Evolutionary conservation across 1,140 invertebrate species (phyloP).

Genomic region (Microplitis demolitor): DNA sequence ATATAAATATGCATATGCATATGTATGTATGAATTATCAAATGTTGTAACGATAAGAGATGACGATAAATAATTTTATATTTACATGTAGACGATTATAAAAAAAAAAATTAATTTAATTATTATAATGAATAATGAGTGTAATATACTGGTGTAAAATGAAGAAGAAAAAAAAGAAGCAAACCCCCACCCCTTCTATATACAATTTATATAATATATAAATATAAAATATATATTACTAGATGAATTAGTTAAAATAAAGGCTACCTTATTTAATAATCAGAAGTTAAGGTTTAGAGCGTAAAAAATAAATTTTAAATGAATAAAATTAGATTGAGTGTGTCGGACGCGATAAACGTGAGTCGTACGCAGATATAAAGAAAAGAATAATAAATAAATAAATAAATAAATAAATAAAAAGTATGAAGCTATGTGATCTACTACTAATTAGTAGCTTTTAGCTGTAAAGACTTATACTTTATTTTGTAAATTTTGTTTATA

Average conservation of each 20-base stretch:
- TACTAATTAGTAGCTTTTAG: constrained; percentile 62
- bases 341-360: too few relatives aligned
- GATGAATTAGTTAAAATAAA: constrained; percentile 46
- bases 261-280: constrained; percentile 59
- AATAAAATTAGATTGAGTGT: constrained; percentile 29
- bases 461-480: constrained; percentile 63
- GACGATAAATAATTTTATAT: constrained; percentile 58
- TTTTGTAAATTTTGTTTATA: constrained; percentile 65
- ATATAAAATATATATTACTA: constrained; percentile 14
- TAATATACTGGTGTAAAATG: constrained; percentile 54
- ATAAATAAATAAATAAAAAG: constrained; percentile 42
- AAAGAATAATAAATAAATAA: constrained; percentile 40
- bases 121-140: constrained; percentile 43
- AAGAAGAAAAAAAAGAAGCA: constrained; percentile 26
- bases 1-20: too few relatives aligned
- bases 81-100: constrained; percentile 49
- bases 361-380: too few relatives aligned
- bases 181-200: constrained; percentile 36
- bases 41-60: constrained; percentile 57
- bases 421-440: constrained; percentile 63
- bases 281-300: constrained; percentile 30
- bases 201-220: not conserved
- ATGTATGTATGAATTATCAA: constrained; percentile 41
- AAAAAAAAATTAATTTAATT: too few relatives aligned
- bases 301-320: constrained; percentile 21